A percentile compares a stretch with the other conserved stretches of the same genome.
Conservation (phyloP, 2,888 invertebrate genomes). For the Gari tellinella region DNA sequence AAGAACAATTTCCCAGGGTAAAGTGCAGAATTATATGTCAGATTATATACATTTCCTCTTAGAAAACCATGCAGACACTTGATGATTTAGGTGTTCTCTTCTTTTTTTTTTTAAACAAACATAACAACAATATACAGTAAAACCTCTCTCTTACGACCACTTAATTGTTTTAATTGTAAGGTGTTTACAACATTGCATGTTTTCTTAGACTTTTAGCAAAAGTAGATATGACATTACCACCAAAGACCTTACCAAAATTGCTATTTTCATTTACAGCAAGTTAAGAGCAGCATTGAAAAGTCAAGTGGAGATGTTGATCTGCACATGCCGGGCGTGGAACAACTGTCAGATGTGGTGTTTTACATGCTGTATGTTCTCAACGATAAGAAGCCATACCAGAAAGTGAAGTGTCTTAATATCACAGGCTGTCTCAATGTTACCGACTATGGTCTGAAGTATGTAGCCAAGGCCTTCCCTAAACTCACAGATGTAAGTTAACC, state of each 20-base stretch:
- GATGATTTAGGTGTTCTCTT: no score
- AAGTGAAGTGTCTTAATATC: conserved; percentile 43
- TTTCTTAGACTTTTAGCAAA: no score
- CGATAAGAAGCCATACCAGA: conserved; percentile 13
- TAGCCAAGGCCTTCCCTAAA: conserved; percentile 51
- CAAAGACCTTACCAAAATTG: not conserved
- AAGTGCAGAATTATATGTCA: no score
- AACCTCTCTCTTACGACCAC: no score
- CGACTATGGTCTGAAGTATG: conserved; percentile 53
- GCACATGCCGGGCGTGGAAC: conserved; percentile 45
- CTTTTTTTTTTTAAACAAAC: no score
- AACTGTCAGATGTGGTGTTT: conserved; percentile 56
- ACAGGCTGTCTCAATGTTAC: conserved; percentile 61
- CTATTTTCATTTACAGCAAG: conserved; percentile 15
- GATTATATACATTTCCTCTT: no score
- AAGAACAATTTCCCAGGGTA: no score
- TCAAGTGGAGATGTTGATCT: not conserved
- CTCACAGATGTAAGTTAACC: conserved; percentile 49
- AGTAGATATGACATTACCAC: no score
- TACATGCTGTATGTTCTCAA: conserved; percentile 33
- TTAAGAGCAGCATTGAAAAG: conserved; percentile 1
- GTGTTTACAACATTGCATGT: no score
- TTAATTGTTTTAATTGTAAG: no score
- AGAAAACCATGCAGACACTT: no score
- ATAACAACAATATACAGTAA: no score